A percentile compares a stretch with the other conserved stretches of the same genome.
These are phyloP conservation scores for Drosophila meridionalis DNA, from an alignment of 2,888 invertebrate species.

Conservation along the genomic window DNA sequence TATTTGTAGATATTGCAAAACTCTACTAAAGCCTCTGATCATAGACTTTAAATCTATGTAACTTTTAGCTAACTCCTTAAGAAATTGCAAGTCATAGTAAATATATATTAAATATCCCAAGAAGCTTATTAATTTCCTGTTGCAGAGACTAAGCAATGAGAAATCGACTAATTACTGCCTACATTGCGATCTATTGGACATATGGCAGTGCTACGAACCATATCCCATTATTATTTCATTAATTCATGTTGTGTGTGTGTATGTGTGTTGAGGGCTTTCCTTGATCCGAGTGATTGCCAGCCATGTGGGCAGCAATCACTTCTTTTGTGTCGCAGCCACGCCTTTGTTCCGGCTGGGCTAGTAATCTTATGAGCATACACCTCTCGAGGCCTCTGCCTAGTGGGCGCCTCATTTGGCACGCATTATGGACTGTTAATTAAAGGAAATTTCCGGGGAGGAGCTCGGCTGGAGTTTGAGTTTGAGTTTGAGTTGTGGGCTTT, in stretches of 20 bases:
- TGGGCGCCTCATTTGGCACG: constrained; percentile 30
- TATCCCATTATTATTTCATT: constrained; percentile 1
- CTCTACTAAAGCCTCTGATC: not conserved
- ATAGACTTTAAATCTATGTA: not conserved
- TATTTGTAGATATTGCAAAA: too few relatives aligned
- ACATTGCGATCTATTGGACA: not conserved
- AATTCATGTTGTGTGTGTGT: not conserved
- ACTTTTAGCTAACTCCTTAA: not conserved
- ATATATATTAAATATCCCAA: not conserved
- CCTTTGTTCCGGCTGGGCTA: constrained; percentile 21
- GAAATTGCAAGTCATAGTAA: not conserved
- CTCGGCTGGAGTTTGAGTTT: constrained; percentile 1
- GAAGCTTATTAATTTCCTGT: not conserved
- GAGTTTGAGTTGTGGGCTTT: not conserved
- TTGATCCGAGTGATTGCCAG: not conserved
- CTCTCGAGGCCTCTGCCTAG: not conserved
- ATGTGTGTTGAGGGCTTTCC: not conserved
- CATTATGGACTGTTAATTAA: constrained; percentile 59
- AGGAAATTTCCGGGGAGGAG: constrained; percentile 25
- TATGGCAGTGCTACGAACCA: not conserved
- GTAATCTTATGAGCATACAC: constrained; percentile 33
- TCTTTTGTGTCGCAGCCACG: constrained; percentile 36
- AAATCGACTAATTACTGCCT: not conserved
- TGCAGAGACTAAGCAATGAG: not conserved
- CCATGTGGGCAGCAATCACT: constrained; percentile 28